Conservation (phyloP, 1,140 invertebrate species). For the Diorhabda carinulata region DNA sequence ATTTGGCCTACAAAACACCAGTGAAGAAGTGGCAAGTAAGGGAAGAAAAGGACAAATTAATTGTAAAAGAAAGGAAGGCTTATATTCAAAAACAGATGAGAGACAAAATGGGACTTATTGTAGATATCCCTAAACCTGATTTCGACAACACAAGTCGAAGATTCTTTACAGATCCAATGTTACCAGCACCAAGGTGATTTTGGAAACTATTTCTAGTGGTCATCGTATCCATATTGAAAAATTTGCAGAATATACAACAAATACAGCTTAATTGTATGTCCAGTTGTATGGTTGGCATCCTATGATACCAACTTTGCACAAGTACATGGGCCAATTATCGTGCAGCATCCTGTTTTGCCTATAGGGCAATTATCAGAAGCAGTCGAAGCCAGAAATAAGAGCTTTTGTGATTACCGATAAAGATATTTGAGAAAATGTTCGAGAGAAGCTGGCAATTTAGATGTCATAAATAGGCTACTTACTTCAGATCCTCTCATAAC, state of each 20-base stretch:
- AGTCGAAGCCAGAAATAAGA: no score
- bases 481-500: no score
- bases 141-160: neutral
- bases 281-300: constrained; percentile 39
- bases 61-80: no score
- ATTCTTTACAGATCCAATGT: neutral
- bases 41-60: no score
- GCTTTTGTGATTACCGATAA: no score
- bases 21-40: no score
- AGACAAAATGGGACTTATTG: no score
- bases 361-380: constrained; percentile 37
- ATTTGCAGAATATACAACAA: constrained; percentile 26
- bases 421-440: no score
- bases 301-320: constrained; percentile 43
- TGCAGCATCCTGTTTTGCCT: constrained; percentile 34
- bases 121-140: neutral
- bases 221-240: constrained; percentile 32
- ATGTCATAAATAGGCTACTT: no score
- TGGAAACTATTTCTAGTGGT: constrained; percentile 21
- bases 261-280: constrained; percentile 38
- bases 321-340: constrained; percentile 32
- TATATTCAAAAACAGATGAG: no score
- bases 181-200: neutral
- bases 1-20: no score
- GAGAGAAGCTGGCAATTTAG: no score